A percentile compares a stretch with the other conserved stretches of the same genome.
Evolutionary conservation across 1,140 invertebrate species (phyloP).

Genomic region (Zophobas atratus): DNA sequence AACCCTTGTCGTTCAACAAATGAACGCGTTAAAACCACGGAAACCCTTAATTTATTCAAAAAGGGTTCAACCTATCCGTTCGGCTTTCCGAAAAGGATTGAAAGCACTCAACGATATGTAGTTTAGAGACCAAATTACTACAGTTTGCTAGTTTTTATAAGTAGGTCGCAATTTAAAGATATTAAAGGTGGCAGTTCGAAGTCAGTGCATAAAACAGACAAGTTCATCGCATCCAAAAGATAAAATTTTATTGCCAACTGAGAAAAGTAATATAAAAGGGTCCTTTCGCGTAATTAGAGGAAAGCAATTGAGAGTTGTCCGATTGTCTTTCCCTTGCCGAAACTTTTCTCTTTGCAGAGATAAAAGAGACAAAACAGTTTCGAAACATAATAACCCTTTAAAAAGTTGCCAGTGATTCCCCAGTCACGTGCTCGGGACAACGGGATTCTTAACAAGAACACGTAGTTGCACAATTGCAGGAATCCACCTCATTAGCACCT

Average conservation of each 20-base stretch:
- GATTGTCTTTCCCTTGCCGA: neutral
- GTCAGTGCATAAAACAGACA: neutral
- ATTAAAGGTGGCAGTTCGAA: neutral
- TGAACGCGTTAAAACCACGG: neutral
- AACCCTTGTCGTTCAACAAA: neutral
- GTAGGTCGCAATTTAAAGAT: neutral
- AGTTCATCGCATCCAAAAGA: neutral
- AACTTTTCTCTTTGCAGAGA: neutral
- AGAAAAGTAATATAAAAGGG: constrained; percentile 3
- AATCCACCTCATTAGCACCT: neutral
- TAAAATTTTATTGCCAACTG: constrained; percentile 8
- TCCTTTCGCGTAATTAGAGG: neutral
- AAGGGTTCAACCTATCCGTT: neutral
- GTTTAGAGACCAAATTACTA: neutral
- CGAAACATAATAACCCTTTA: neutral
- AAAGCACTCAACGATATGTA: neutral
- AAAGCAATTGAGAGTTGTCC: constrained; percentile 8
- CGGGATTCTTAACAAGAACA: constrained; percentile 2
- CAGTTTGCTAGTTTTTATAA: neutral
- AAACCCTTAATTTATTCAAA: constrained; percentile 3
- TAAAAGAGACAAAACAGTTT: neutral
- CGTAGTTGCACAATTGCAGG: constrained; percentile 6
- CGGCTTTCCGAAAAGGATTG: neutral
- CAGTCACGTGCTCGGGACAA: neutral
- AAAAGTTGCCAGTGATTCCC: neutral